These are phyloP conservation scores for Chlamydotis undulata DNA, from an alignment of 2,113 vertebrate genomes.

Conservation along the genomic window DNA sequence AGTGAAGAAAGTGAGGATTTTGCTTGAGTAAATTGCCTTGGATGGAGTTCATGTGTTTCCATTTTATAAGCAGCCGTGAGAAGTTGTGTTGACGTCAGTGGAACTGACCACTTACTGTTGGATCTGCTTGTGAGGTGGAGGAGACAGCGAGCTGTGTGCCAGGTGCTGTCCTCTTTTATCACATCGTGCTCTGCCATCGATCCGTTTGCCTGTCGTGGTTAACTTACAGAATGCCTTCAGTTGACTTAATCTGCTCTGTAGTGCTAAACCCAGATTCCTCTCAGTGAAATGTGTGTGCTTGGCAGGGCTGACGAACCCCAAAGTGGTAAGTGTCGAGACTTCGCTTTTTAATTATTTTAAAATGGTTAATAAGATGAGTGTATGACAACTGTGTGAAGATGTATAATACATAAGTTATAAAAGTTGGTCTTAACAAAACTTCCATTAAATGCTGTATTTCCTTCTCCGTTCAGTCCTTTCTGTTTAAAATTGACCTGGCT, in stretches of 20 bases:
- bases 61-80: neutral
- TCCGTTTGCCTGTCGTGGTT: neutral
- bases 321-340: neutral
- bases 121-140: neutral
- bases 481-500: neutral
- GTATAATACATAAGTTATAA: neutral
- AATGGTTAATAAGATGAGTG: neutral
- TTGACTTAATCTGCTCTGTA: neutral
- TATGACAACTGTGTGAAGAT: neutral
- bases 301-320: neutral
- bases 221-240: neutral
- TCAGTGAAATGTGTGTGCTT: neutral
- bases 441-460: neutral
- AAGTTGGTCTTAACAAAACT: neutral
- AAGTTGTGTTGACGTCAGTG: neutral
- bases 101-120: neutral
- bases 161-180: neutral
- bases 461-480: neutral
- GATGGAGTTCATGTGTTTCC: neutral
- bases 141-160: neutral
- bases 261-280: neutral
- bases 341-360: neutral
- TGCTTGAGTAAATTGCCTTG: neutral
- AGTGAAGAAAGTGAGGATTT: neutral
- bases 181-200: accelerated